Base-by-base conservation (phyloP, 2,888 invertebrate genomes). In the Geophilus truncorum region DNA sequence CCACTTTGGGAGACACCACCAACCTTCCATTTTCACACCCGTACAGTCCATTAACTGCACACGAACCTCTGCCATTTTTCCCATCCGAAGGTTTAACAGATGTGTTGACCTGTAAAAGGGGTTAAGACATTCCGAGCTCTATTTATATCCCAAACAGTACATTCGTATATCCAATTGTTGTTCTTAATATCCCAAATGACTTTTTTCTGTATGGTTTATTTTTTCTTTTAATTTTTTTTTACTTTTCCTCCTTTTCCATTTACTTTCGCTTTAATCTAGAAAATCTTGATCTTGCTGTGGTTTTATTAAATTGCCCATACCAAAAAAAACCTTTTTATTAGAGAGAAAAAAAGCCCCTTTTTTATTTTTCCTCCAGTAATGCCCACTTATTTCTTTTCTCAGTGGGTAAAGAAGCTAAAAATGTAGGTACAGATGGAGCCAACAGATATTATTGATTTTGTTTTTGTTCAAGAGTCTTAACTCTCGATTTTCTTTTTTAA, bases 371-470 rank as follows among this genome's bases (percentile, higher is more conserved):
- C 12, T n/a, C 21, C 25, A 70, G 70, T 70, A 70, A 70, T 70
- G 70, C n/a, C 70, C 70, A 70, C 70, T 70, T 70, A 70, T 23
- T 70, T 70, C 23, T 70, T 70, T 70, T 70, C 28, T 62, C 28
- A 25, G 70, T 70, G 70, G 70, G 70, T 25, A 70, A 70, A 70
- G 70, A 70, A 70, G 70, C 70, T 70, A 70, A 70, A 62, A 70
- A 70, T 70, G 70, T 25, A 70, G 70, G 70, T 70, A 70, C 70
- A 70, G 70, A 70, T 70, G 70, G 70, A 70, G 70, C 70, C 28
- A 70, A 23, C 70, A 70, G 25, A 70, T 25, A 23, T 70, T 70
- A 70, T 70, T 70, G 70, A 70, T 70, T 70, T 70, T 70, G 21
- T 70, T 70, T 70, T 70, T 70, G 25, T 28, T 70, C 9, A 10